phyloP scores from a whole-genome alignment of 2,888 invertebrate species.

The Baccha elongata region DNA sequence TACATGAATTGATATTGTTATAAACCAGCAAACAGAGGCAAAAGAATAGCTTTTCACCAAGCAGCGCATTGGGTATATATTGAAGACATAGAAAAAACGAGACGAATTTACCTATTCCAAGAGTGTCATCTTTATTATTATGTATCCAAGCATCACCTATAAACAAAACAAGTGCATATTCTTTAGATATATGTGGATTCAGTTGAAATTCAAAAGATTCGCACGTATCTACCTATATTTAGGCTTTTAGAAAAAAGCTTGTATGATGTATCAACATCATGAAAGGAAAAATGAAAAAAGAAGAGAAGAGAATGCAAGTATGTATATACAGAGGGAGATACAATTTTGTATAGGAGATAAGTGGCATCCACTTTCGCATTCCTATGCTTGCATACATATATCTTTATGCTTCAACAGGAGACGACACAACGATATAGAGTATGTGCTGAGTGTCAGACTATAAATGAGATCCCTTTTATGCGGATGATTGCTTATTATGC shows the following conservation, averaged over 20 bases:
- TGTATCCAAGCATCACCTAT: not conserved
- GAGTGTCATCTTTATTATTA: conserved; percentile 33
- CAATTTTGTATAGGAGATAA: conserved; percentile 47
- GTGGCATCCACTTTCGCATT: conserved; percentile 60
- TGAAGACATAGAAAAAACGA: not conserved
- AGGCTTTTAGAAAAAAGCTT: conserved; percentile 24
- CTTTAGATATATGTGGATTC: conserved; percentile 46
- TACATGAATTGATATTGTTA: conserved; percentile 44
- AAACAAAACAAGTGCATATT: conserved; percentile 20
- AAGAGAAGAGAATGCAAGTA: conserved; percentile 18
- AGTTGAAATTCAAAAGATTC: conserved; percentile 61
- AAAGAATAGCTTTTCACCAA: too few species aligned
- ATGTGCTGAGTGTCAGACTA: conserved; percentile 61
- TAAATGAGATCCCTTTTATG: conserved; percentile 67
- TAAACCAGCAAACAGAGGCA: too few species aligned
- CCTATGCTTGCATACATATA: not conserved
- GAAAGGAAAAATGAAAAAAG: conserved; percentile 9
- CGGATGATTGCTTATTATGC: conserved; percentile 70
- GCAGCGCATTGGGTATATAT: too few species aligned
- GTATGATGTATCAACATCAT: not conserved
- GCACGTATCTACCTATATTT: conserved; percentile 1
- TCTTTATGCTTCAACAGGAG: conserved; percentile 9
- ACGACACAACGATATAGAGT: conserved; percentile 15
- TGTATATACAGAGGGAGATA: conserved; percentile 4
- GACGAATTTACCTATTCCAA: conserved; percentile 7